Evolutionary conservation across 2,888 invertebrate species (phyloP).

Genomic region (Trissoscelio sp.): DNA sequence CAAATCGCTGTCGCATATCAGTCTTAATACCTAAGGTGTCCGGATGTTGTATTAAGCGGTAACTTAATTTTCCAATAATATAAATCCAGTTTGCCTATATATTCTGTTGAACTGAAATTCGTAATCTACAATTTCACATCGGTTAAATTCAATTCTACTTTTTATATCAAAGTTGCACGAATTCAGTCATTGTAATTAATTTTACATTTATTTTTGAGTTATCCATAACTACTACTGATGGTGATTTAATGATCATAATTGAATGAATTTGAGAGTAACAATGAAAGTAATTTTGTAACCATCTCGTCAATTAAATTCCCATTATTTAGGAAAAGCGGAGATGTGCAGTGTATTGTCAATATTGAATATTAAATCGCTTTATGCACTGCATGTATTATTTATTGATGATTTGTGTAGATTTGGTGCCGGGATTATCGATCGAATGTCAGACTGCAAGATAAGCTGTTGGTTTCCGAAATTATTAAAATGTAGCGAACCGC

Average conservation of each 20-base stretch:
- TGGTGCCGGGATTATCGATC: slow-evolving; percentile 42
- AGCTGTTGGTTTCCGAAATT: slow-evolving; percentile 42
- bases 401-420: slow-evolving; percentile 38
- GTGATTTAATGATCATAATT: too few species aligned
- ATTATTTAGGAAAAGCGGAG: slow-evolving; percentile 20
- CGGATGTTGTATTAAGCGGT: slow-evolving; percentile 28
- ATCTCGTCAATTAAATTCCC: background rate
- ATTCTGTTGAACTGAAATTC: background rate
- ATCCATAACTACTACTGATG: too few species aligned
- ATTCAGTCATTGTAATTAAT: too few species aligned
- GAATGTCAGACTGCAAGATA: slow-evolving; percentile 33
- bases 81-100: too few species aligned
- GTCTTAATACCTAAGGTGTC: slow-evolving; percentile 45
- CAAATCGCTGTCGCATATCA: slow-evolving; percentile 49
- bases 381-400: slow-evolving; percentile 40
- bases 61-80: slow-evolving; percentile 27
- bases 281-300: slow-evolving; percentile 11
- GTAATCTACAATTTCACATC: background rate
- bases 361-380: slow-evolving; percentile 48
- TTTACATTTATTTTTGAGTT: too few species aligned
- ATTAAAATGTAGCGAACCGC: slow-evolving; percentile 28
- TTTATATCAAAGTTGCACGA: too few species aligned
- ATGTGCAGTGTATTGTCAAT: slow-evolving; percentile 29
- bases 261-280: background rate
- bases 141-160: too few species aligned